Percentiles rank a stretch among this genome's conserved stretches.
Evolutionary conservation across 2,888 invertebrate genomes (phyloP).

Genomic region (Colletes collaris): DNA sequence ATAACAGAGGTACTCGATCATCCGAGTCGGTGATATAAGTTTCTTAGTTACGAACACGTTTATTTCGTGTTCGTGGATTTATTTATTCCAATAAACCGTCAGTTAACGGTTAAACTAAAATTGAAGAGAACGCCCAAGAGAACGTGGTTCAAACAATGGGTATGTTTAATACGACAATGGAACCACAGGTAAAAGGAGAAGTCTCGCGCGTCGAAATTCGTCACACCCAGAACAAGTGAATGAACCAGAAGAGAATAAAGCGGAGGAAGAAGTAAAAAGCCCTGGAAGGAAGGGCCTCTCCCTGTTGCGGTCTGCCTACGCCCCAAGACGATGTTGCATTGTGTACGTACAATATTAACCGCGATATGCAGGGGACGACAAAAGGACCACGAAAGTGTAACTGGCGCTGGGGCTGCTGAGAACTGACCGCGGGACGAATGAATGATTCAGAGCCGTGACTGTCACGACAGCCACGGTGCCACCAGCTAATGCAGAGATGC

Average conservation of each 20-base stretch:
- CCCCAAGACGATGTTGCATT: constrained; percentile 65
- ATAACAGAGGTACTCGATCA: no score
- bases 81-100: no score
- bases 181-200: not conserved
- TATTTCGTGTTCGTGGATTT: no score
- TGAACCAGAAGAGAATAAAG: constrained; percentile 25
- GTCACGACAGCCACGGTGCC: constrained; percentile 54
- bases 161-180: not conserved
- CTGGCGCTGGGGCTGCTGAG: constrained; percentile 38
- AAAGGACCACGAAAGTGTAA: constrained; percentile 60
- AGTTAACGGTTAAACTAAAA: not conserved
- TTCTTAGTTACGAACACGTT: no score
- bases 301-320: constrained; percentile 67
- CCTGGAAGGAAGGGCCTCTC: constrained; percentile 45
- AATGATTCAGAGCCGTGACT: constrained; percentile 69
- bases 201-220: constrained; percentile 34
- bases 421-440: constrained; percentile 63
- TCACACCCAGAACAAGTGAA: constrained; percentile 43
- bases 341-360: constrained; percentile 71
- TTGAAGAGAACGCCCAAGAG: not conserved
- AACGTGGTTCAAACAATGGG: not conserved
- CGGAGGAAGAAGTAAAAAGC: constrained; percentile 21
- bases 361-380: constrained; percentile 67
- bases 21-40: no score
- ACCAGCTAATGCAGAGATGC: constrained; percentile 52